Percentiles rank a stretch among this genome's conserved stretches.
Conservation (phyloP, 2,797 vertebrate species). For the Platalea minor region DNA sequence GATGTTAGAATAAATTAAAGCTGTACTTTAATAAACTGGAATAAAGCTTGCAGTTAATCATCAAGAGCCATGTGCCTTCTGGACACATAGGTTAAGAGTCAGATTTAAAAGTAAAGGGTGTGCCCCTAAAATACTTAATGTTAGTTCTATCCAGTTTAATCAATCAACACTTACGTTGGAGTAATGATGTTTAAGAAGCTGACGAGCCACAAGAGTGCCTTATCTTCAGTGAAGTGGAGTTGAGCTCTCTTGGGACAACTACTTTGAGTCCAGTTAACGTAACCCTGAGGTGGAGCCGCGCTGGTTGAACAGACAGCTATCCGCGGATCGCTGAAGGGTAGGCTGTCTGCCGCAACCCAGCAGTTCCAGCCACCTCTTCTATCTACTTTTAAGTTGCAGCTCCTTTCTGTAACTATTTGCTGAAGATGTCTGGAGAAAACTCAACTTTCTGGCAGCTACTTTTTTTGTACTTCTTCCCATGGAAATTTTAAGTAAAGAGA, state of each 20-base stretch:
- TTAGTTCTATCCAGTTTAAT: not conserved
- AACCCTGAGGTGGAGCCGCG: not conserved
- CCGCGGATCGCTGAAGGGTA: not conserved
- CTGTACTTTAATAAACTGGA: constrained; percentile 24
- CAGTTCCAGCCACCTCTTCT: not conserved
- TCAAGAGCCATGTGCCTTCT: not conserved
- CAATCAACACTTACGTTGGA: not conserved
- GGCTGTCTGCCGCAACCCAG: not conserved
- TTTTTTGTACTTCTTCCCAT: not conserved
- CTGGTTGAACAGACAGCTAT: not conserved
- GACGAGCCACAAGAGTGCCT: not conserved
- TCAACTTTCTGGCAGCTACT: not conserved
- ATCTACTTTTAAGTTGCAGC: not conserved
- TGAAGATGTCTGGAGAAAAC: not conserved
- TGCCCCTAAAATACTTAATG: not conserved
- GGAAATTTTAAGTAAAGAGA: not conserved
- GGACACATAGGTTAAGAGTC: not conserved
- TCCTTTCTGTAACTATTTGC: not conserved
- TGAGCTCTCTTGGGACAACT: not conserved
- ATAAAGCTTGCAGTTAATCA: constrained; percentile 43
- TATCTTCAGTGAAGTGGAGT: not conserved
- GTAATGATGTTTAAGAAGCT: not conserved
- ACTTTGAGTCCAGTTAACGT: not conserved
- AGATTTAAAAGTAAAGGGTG: constrained; percentile 23
- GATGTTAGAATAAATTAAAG: constrained; percentile 44